These are phyloP conservation scores for Lucilia sericata DNA, from an alignment of 1,140 invertebrate species.

Conservation along the genomic window DNA sequence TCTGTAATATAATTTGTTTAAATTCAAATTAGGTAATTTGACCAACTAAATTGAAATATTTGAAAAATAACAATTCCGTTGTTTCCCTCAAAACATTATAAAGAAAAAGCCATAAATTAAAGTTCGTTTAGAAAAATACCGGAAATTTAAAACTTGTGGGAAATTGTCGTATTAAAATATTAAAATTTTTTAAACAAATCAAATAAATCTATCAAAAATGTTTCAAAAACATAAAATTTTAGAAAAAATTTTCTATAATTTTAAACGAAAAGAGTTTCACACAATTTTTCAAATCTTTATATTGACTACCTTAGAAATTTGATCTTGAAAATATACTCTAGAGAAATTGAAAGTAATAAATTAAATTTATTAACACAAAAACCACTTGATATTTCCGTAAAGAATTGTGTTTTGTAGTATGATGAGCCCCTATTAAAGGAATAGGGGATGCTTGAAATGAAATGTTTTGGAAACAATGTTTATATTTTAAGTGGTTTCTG, in stretches of 20 bases:
- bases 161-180: neutral
- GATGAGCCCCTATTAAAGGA: neutral
- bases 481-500: slow-evolving; percentile 18
- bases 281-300: slow-evolving; percentile 56
- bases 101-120: too few species aligned
- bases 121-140: too few species aligned
- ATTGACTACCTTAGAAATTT: slow-evolving; percentile 24
- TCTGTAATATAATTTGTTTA: too few species aligned
- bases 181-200: neutral
- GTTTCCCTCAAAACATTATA: too few species aligned
- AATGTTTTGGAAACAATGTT: neutral
- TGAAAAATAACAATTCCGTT: too few species aligned
- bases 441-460: slow-evolving; percentile 7
- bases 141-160: slow-evolving; percentile 29
- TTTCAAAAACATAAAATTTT: too few species aligned
- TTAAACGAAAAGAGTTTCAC: slow-evolving; percentile 53
- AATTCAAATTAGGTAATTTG: too few species aligned
- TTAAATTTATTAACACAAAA: slow-evolving; percentile 29
- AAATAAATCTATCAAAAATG: slow-evolving; percentile 4
- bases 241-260: neutral
- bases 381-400: slow-evolving; percentile 27
- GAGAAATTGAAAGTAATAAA: slow-evolving; percentile 30
- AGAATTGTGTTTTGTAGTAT: neutral
- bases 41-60: too few species aligned
- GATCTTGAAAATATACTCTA: slow-evolving; percentile 28